Conservation (phyloP, 2,113 vertebrate genomes). For the Bungarus multicinctus region DNA sequence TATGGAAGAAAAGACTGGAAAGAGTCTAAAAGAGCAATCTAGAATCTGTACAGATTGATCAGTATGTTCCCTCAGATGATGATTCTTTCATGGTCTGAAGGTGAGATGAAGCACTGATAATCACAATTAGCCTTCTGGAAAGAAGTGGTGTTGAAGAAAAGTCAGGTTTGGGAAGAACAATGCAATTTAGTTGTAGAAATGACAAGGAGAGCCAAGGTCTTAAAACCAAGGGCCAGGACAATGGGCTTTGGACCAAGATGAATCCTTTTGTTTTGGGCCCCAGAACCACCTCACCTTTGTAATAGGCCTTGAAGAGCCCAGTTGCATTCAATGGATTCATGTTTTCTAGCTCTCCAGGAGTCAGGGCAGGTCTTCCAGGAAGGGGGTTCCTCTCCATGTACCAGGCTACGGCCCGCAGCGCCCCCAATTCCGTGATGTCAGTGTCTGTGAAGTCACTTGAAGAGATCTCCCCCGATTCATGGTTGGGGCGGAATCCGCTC, state of each 20-base stretch:
- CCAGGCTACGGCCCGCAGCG: background rate
- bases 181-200: no score
- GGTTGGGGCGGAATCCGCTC: constrained; percentile 16
- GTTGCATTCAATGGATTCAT: background rate
- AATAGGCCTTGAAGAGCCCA: background rate
- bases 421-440: background rate
- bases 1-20: background rate
- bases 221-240: background rate
- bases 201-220: background rate
- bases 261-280: background rate
- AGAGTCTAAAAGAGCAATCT: background rate
- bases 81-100: background rate
- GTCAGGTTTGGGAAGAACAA: background rate
- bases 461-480: background rate
- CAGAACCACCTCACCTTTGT: background rate
- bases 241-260: background rate
- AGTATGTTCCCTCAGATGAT: background rate
- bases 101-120: background rate
- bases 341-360: background rate
- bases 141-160: background rate
- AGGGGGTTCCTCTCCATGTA: constrained; percentile 21
- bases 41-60: background rate
- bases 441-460: background rate
- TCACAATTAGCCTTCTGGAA: background rate
- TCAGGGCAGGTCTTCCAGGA: background rate